A percentile compares a stretch with the other conserved stretches of the same genome.
phyloP scores from a whole-genome alignment of 2,888 invertebrate species.

The Lissocephala sabroskyi region DNA sequence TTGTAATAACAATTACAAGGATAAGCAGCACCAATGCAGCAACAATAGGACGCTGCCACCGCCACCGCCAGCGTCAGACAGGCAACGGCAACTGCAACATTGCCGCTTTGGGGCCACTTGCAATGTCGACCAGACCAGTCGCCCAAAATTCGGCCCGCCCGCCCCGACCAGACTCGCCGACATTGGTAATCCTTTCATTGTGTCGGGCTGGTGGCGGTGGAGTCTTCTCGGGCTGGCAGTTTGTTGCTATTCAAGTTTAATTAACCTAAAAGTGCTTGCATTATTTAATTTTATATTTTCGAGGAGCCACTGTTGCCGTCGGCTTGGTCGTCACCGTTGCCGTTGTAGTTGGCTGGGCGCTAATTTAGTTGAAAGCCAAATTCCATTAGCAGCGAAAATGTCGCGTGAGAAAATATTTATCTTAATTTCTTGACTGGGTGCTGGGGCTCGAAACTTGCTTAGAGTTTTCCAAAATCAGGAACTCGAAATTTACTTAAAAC shows the following conservation, averaged over 20 bases:
- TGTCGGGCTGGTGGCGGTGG: slow-evolving; percentile 33
- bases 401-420: slow-evolving; percentile 62
- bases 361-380: slow-evolving; percentile 60
- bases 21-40: slow-evolving; percentile 20
- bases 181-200: slow-evolving; percentile 19
- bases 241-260: slow-evolving; percentile 60
- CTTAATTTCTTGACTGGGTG: slow-evolving; percentile 42
- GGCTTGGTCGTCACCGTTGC: slow-evolving; percentile 5
- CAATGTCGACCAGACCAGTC: background rate
- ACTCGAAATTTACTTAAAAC: no score
- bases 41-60: no score
- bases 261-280: slow-evolving; percentile 66
- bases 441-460: no score
- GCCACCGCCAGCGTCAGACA: slow-evolving; percentile 2
- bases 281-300: slow-evolving; percentile 58
- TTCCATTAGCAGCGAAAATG: slow-evolving; percentile 60
- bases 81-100: slow-evolving; percentile 10
- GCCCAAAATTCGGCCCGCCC: background rate
- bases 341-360: slow-evolving; percentile 28
- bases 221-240: slow-evolving; percentile 36
- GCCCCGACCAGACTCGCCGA: background rate
- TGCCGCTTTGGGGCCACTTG: slow-evolving; percentile 1
- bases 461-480: no score
- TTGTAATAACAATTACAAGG: slow-evolving; percentile 60
- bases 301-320: slow-evolving; percentile 25